Conservation (phyloP, 2,797 vertebrate genomes). For the Gastrophryne carolinensis region DNA sequence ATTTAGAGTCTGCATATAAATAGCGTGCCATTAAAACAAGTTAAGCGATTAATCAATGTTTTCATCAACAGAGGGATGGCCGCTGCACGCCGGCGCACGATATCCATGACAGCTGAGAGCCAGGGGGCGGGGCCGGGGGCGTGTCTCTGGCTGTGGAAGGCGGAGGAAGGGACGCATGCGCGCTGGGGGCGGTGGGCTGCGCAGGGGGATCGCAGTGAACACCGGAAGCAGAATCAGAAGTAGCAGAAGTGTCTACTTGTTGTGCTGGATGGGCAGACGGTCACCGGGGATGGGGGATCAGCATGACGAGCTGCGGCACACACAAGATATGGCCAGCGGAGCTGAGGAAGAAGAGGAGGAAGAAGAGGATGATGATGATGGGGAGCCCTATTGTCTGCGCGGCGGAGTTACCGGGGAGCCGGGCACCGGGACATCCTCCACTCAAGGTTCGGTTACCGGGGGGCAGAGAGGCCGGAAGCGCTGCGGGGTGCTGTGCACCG, state of each 20-base stretch:
- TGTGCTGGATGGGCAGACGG: slow-evolving; percentile 59
- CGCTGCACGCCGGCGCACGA: no score
- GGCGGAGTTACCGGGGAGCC: neutral
- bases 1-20: no score
- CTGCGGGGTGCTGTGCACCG: slow-evolving; percentile 70
- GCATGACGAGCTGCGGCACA: slow-evolving; percentile 62
- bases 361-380: slow-evolving; percentile 23
- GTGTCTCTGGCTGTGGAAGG: neutral
- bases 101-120: no score
- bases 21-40: no score
- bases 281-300: slow-evolving; percentile 68
- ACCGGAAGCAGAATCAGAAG: slow-evolving; percentile 38
- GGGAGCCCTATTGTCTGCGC: neutral
- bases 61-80: no score
- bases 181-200: neutral
- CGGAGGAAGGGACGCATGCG: neutral
- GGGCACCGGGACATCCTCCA: neutral
- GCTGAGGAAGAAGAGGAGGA: slow-evolving; percentile 9
- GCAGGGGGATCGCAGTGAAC: no score
- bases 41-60: no score
- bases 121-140: no score
- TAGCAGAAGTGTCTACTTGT: neutral
- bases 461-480: slow-evolving; percentile 15
- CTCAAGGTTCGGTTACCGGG: neutral
- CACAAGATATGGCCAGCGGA: slow-evolving; percentile 22